Conservation (phyloP, 2,797 vertebrate genomes). For the Argya squamiceps region DNA sequence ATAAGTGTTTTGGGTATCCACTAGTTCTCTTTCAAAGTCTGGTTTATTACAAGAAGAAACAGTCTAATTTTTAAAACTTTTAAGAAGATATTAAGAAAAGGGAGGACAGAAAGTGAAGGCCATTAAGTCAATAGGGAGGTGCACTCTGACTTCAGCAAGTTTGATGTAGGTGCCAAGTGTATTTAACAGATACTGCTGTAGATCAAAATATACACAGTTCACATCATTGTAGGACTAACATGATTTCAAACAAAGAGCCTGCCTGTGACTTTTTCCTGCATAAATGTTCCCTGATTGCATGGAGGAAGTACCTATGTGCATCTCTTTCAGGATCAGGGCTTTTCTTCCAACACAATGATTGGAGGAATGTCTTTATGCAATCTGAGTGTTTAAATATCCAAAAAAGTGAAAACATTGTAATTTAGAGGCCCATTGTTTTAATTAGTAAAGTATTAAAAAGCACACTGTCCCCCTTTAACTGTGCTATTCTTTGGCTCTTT, state of each 20-base stretch:
- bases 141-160: not conserved
- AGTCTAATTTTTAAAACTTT: not conserved
- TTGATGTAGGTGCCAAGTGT: not conserved
- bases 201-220: not conserved
- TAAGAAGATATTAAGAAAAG: not conserved
- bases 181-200: not conserved
- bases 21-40: not conserved
- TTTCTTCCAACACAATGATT: not conserved
- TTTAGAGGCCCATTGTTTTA: not conserved
- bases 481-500: not conserved
- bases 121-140: not conserved
- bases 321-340: not conserved
- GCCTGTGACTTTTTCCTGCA: not conserved
- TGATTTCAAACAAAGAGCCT: not conserved
- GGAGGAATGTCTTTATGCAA: not conserved
- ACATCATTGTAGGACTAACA: not conserved
- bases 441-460: not conserved
- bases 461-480: not conserved
- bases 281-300: not conserved
- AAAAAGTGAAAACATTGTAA: not conserved
- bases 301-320: not conserved
- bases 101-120: not conserved
- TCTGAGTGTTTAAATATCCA: not conserved
- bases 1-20: not conserved
- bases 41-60: not conserved